A percentile compares a stretch with the other conserved stretches of the same genome.
Evolutionary conservation across 2,888 invertebrate species (phyloP).

Genomic region (Tanytarsus gracilentus): DNA sequence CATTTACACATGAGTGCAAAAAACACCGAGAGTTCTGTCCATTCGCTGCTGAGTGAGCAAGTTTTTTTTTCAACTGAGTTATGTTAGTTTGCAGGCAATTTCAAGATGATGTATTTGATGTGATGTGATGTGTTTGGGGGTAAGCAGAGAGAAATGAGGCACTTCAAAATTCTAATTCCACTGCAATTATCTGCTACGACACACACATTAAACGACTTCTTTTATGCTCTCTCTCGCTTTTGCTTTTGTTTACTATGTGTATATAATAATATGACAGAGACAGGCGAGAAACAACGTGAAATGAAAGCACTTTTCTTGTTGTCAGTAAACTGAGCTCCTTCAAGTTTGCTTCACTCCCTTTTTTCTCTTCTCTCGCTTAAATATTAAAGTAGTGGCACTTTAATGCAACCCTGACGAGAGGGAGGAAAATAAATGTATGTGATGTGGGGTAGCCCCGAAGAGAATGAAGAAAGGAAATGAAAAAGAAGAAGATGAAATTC

Average conservation of each 20-base stretch:
- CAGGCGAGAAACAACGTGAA: neutral
- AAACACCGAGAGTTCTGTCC: neutral
- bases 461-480: neutral
- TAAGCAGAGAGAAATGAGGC: conserved; percentile 24
- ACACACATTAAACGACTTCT: neutral
- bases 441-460: neutral
- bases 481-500: neutral
- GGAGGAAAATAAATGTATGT: neutral
- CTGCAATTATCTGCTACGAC: conserved; percentile 1
- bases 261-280: neutral
- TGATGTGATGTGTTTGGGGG: too few relatives aligned
- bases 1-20: neutral
- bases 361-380: neutral
- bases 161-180: conserved; percentile 19
- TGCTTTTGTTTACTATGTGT: too few relatives aligned
- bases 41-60: neutral
- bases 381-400: conserved; percentile 15
- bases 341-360: neutral
- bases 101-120: too few relatives aligned
- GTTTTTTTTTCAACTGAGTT: too few relatives aligned
- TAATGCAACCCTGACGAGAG: conserved; percentile 12
- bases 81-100: too few relatives aligned
- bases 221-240: neutral
- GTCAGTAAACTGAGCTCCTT: neutral
- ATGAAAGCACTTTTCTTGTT: conserved; percentile 3